Evolutionary conservation across 1,140 invertebrate genomes (phyloP).

Genomic region (Drosophila lacertosa): DNA sequence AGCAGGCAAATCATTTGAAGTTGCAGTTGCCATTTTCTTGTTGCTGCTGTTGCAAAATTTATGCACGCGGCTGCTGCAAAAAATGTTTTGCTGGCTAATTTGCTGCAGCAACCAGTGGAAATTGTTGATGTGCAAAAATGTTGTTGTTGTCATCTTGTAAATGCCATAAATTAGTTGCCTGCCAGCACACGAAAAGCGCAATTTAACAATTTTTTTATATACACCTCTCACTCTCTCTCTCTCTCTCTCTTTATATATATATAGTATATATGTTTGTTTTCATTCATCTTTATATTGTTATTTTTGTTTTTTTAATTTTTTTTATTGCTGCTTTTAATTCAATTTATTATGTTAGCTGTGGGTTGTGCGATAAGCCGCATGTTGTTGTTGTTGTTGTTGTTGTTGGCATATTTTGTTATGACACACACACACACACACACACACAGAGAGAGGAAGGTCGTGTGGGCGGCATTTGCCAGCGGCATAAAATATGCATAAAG

Average conservation of each 20-base stretch:
- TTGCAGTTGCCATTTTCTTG: conserved; percentile 37
- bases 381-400: conserved; percentile 24
- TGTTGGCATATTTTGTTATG: conserved; percentile 63
- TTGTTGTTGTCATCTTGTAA: conserved; percentile 73
- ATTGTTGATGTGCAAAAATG: conserved; percentile 80
- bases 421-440: conserved; percentile 21
- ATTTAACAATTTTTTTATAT: conserved; percentile 55
- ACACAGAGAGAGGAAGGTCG: conserved; percentile 52
- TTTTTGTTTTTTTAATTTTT: conserved; percentile 8
- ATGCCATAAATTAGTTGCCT: conserved; percentile 80
- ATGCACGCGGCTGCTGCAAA: conserved; percentile 66
- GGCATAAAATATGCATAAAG: conserved; percentile 60
- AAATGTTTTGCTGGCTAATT: conserved; percentile 71
- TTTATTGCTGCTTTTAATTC: conserved; percentile 52
- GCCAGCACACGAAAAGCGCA: conserved; percentile 70
- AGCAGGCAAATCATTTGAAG: conserved; percentile 67
- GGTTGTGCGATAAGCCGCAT: conserved; percentile 22
- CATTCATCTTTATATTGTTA: conserved; percentile 33
- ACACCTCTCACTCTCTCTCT: too few relatives aligned
- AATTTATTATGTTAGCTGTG: conserved; percentile 68
- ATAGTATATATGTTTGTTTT: conserved; percentile 36
- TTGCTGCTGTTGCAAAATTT: conserved; percentile 69
- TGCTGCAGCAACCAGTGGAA: conserved; percentile 75
- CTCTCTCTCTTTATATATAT: conserved; percentile 35
- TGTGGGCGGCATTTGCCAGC: conserved; percentile 53